Evolutionary conservation across 2,888 invertebrate species (phyloP).

Genomic region (Leptogaster cylindrica): DNA sequence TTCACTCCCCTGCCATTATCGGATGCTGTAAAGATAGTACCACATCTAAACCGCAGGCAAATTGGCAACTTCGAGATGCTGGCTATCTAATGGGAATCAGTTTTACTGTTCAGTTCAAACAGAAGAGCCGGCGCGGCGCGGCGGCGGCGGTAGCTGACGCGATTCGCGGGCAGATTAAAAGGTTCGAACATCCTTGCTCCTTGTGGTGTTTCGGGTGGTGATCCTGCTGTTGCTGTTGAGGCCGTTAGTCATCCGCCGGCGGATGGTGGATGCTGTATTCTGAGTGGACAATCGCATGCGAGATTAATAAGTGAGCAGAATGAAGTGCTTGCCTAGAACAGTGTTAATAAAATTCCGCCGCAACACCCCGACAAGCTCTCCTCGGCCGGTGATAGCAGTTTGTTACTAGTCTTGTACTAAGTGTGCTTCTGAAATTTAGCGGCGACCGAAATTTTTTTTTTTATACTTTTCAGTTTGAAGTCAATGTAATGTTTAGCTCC

Average conservation of each 20-base stretch:
- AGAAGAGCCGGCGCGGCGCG: slow-evolving; percentile 20
- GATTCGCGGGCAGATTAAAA: slow-evolving; percentile 15
- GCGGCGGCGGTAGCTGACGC: slow-evolving; percentile 5
- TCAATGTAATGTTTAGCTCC: too few relatives aligned
- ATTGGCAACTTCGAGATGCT: slow-evolving; percentile 31
- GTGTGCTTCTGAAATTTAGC: slow-evolving; percentile 14
- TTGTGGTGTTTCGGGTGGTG: background rate
- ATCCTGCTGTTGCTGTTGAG: too few relatives aligned
- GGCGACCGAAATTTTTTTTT: slow-evolving; percentile 7
- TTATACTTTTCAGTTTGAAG: too few relatives aligned
- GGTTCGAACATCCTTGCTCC: background rate
- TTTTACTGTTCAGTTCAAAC: slow-evolving; percentile 30
- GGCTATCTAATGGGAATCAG: slow-evolving; percentile 29
- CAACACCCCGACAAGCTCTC: slow-evolving; percentile 35
- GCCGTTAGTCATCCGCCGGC: slow-evolving; percentile 7
- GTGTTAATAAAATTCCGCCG: too few relatives aligned
- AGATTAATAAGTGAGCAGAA: background rate
- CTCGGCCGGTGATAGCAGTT: background rate
- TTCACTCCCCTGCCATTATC: slow-evolving; percentile 24
- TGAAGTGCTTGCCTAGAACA: background rate
- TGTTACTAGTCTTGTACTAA: slow-evolving; percentile 2
- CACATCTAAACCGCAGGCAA: slow-evolving; percentile 33
- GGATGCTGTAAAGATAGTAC: slow-evolving; percentile 34
- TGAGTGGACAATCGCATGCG: background rate
- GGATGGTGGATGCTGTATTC: too few relatives aligned